Conservation (phyloP, 1,140 invertebrate genomes). For the Ephestia elutella region DNA sequence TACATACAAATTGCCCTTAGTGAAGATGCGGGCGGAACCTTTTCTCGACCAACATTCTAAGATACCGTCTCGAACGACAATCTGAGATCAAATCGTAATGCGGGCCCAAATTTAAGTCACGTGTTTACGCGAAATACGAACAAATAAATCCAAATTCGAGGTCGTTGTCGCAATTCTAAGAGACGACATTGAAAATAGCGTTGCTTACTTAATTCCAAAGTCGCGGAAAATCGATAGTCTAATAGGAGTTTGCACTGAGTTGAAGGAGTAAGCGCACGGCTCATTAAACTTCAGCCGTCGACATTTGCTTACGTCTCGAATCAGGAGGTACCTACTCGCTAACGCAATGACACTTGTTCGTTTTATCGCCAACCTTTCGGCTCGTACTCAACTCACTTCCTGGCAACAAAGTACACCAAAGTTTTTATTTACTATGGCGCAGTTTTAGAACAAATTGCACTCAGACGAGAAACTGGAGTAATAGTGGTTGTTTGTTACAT, state of each 20-base stretch:
- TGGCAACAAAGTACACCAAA: background rate
- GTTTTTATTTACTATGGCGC: constrained; percentile 1
- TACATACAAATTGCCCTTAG: constrained; percentile 46
- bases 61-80: constrained; percentile 13
- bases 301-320: constrained; percentile 47
- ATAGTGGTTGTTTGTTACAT: background rate
- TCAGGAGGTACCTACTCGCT: constrained; percentile 30
- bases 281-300: constrained; percentile 50
- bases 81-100: constrained; percentile 15
- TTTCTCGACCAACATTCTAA: constrained; percentile 33
- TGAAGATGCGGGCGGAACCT: constrained; percentile 30
- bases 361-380: constrained; percentile 45
- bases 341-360: constrained; percentile 48
- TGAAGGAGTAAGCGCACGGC: constrained; percentile 36
- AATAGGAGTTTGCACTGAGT: constrained; percentile 31
- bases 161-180: constrained; percentile 6
- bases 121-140: constrained; percentile 9
- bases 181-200: constrained; percentile 10
- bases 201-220: constrained; percentile 27
- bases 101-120: constrained; percentile 11
- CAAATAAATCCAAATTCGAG: constrained; percentile 4
- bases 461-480: background rate
- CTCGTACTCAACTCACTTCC: constrained; percentile 32
- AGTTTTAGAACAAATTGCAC: background rate
- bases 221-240: constrained; percentile 28